Percentiles rank a stretch among this genome's conserved stretches.
Evolutionary conservation across 2,797 vertebrate species (phyloP).

Genomic region (Cossypha heuglini): DNA sequence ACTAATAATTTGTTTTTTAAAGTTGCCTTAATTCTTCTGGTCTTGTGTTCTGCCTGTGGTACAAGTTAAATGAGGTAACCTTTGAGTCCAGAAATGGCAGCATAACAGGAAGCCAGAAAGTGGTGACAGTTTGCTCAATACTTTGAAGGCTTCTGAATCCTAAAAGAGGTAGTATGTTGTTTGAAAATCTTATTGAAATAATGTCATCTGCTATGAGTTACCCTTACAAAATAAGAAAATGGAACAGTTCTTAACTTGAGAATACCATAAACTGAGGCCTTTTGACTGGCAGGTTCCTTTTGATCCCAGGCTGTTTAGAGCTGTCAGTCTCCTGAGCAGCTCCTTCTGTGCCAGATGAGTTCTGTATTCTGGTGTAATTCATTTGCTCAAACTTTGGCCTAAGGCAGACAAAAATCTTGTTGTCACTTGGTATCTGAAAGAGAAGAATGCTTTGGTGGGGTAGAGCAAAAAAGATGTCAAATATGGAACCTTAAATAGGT

Average conservation of each 20-base stretch:
- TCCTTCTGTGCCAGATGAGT: not conserved
- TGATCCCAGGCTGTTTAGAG: not conserved
- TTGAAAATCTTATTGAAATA: not conserved
- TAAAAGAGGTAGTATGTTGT: not conserved
- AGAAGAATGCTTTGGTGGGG: not conserved
- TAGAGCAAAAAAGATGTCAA: not conserved
- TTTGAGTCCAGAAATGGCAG: not conserved
- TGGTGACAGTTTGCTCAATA: slow-evolving; percentile 19
- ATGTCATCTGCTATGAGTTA: not conserved
- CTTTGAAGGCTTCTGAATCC: not conserved
- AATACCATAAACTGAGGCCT: not conserved
- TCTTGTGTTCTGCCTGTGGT: not conserved
- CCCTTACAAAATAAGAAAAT: not conserved
- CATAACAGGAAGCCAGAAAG: slow-evolving; percentile 34
- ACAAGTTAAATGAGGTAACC: not conserved
- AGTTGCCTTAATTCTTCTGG: not conserved
- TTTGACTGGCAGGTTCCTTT: not conserved
- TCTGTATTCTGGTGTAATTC: not conserved
- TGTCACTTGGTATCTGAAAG: not conserved
- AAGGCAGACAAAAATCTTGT: not conserved
- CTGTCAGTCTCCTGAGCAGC: not conserved
- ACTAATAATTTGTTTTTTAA: not conserved
- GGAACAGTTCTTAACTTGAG: not conserved
- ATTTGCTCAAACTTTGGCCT: not conserved
- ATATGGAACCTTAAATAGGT: not conserved